phyloP scores from a whole-genome alignment of 1,140 invertebrate genomes.

The Ceratoteleas bidentatus region DNA sequence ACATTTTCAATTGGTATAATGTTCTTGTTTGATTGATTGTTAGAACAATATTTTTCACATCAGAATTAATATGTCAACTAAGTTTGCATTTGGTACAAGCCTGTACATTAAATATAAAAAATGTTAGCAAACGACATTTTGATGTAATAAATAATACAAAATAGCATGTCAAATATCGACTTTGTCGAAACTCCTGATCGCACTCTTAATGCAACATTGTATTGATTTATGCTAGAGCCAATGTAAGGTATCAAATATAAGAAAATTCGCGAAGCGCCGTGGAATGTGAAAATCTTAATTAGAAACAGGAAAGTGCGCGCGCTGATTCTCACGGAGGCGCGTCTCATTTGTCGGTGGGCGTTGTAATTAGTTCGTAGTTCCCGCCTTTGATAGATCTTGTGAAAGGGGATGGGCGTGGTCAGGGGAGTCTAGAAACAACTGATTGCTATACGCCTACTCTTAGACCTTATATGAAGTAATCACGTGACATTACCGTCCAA shows the following conservation, averaged over 20 bases:
- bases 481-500: slow-evolving; percentile 72
- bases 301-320: slow-evolving; percentile 53
- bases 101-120: no score
- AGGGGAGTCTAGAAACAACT: slow-evolving; percentile 78
- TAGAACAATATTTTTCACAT: no score
- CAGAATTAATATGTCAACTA: no score
- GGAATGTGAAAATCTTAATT: slow-evolving; percentile 52
- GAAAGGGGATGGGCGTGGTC: slow-evolving; percentile 79
- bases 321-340: slow-evolving; percentile 48
- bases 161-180: no score
- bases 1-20: no score
- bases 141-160: no score
- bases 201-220: slow-evolving; percentile 6
- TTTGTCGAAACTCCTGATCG: no score
- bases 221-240: slow-evolving; percentile 18
- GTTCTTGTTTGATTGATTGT: no score
- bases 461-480: slow-evolving; percentile 54
- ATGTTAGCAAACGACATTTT: no score
- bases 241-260: slow-evolving; percentile 7
- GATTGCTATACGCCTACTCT: slow-evolving; percentile 67
- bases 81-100: no score
- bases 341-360: slow-evolving; percentile 80
- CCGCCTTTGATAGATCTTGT: slow-evolving; percentile 77
- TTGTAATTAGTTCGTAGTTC: slow-evolving; percentile 79
- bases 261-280: background rate